These are phyloP conservation scores for Neolamprologus sp. DNA, from an alignment of 2,113 vertebrate species.

Conservation along the genomic window DNA sequence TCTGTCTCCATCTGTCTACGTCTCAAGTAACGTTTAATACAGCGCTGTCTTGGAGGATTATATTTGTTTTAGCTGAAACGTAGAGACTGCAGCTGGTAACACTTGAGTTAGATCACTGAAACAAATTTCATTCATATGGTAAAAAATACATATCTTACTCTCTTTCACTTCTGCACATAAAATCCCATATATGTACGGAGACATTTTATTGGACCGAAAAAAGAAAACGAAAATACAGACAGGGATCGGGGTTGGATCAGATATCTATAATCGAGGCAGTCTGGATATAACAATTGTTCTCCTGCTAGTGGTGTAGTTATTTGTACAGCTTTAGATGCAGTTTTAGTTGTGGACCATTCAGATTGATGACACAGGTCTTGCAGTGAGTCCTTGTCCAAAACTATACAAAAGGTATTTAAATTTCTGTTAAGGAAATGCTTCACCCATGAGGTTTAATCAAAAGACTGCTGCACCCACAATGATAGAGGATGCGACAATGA, in stretches of 20 bases:
- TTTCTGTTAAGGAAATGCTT: neutral
- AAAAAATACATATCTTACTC: neutral
- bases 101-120: constrained; percentile 3
- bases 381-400: neutral
- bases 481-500: rapidly evolving
- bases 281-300: neutral
- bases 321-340: neutral
- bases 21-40: neutral
- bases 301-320: neutral
- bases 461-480: neutral
- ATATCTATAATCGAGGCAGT: neutral
- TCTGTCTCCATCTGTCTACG: neutral
- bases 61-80: neutral
- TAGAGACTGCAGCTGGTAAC: neutral
- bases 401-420: neutral
- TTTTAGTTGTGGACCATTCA: neutral
- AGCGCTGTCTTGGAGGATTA: neutral
- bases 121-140: neutral
- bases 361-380: neutral
- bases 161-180: neutral
- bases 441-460: neutral
- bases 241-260: neutral
- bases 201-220: neutral
- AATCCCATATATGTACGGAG: neutral
- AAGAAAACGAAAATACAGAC: neutral